phyloP scores from a whole-genome alignment of 1,140 invertebrate species.

The Diploscapter pachys region DNA sequence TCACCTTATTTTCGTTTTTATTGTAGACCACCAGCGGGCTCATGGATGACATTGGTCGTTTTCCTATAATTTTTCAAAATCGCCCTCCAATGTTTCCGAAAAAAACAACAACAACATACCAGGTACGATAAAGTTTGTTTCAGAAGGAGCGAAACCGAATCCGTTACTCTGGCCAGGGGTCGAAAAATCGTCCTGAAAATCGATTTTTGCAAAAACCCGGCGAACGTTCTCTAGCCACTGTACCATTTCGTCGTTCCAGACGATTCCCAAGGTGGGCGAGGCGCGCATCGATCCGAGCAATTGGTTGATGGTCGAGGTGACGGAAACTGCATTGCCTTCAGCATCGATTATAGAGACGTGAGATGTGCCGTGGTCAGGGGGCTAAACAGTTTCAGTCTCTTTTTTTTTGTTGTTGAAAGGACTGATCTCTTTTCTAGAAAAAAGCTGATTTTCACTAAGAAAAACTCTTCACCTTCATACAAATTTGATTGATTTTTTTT shows the following conservation, averaged over 20 bases:
- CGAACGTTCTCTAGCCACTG: no score
- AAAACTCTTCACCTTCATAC: no score
- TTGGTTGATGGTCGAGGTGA: slow-evolving; percentile 84
- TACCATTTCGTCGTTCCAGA: slow-evolving; percentile 82
- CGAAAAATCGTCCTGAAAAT: slow-evolving; percentile 76
- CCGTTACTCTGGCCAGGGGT: slow-evolving; percentile 64
- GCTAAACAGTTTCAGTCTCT: slow-evolving; percentile 1
- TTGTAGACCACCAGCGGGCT: slow-evolving; percentile 79
- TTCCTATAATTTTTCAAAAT: slow-evolving; percentile 60
- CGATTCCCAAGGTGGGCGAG: slow-evolving; percentile 77
- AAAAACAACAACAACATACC: slow-evolving; percentile 50
- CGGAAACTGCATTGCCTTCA: slow-evolving; percentile 85
- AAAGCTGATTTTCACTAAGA: no score
- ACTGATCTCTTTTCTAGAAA: not conserved
- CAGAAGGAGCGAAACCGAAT: slow-evolving; percentile 66
- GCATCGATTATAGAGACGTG: slow-evolving; percentile 79
- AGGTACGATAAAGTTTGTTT: slow-evolving; percentile 73
- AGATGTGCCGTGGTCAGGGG: slow-evolving; percentile 71
- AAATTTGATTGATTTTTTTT: no score
- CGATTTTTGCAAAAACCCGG: no score
- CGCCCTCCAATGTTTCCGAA: no score
- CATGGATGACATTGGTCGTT: slow-evolving; percentile 88
- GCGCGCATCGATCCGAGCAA: slow-evolving; percentile 77
- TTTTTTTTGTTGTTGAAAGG: not conserved
- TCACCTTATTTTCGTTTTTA: slow-evolving; percentile 67